These are phyloP conservation scores for Mya arenaria DNA, from an alignment of 1,140 invertebrate species.

Conservation along the genomic window DNA sequence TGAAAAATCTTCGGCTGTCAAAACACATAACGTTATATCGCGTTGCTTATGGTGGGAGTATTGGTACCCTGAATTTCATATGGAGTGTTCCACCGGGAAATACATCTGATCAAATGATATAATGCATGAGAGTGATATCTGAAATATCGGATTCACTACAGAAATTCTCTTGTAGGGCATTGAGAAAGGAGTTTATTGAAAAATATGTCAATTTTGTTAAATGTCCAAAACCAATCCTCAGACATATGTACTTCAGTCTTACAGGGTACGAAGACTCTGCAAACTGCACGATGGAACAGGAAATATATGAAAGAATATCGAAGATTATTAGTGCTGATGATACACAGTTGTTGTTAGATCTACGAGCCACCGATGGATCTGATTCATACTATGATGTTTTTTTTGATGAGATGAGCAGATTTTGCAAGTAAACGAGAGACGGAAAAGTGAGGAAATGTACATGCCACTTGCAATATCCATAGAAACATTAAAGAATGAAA, in stretches of 20 bases:
- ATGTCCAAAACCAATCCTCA: slow-evolving; percentile 28
- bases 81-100: slow-evolving; percentile 25
- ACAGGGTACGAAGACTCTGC: neutral
- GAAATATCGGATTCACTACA: slow-evolving; percentile 6
- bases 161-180: slow-evolving; percentile 40
- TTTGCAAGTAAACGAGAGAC: slow-evolving; percentile 22
- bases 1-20: slow-evolving; percentile 4
- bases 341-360: slow-evolving; percentile 5
- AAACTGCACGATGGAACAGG: neutral
- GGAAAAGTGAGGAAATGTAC: slow-evolving; percentile 27
- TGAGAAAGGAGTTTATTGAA: slow-evolving; percentile 46
- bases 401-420: slow-evolving; percentile 20
- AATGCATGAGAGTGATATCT: slow-evolving; percentile 1
- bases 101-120: neutral
- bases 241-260: slow-evolving; percentile 44
- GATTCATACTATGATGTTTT: neutral
- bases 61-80: slow-evolving; percentile 43
- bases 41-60: slow-evolving; percentile 23
- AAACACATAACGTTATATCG: slow-evolving; percentile 20
- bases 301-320: neutral
- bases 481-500: neutral
- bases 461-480: slow-evolving; percentile 42
- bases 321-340: neutral
- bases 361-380: neutral
- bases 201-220: slow-evolving; percentile 23